Percentiles rank a stretch among this genome's conserved stretches.
These are phyloP conservation scores for Drosophila eohydei DNA, from an alignment of 2,888 invertebrate species.

Conservation along the genomic window DNA sequence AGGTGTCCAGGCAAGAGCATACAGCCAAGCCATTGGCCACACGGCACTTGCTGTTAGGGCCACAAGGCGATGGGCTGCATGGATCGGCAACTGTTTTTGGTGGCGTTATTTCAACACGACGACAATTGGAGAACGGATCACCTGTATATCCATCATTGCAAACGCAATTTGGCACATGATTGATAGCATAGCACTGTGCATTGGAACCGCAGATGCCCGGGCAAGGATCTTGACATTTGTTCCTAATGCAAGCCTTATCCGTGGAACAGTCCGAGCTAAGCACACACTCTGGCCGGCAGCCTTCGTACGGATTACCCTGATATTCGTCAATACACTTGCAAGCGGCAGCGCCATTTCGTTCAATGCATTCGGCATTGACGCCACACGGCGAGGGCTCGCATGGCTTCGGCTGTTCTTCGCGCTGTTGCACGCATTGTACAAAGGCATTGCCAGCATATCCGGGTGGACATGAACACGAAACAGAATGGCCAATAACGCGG, in stretches of 20 bases:
- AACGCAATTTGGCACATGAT: conserved; percentile 94
- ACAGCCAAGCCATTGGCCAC: conserved; percentile 89
- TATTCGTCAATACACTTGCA: conserved; percentile 93
- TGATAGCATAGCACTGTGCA: conserved; percentile 93
- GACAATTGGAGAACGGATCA: conserved; percentile 89
- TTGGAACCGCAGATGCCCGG: conserved; percentile 93
- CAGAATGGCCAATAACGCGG: conserved; percentile 92
- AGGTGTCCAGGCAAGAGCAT: conserved; percentile 91
- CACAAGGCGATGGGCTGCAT: conserved; percentile 92
- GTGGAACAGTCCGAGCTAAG: conserved; percentile 93
- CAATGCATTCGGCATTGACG: conserved; percentile 91
- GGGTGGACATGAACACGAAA: conserved; percentile 91
- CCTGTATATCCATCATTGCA: conserved; percentile 90
- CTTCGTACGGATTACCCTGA: conserved; percentile 94
- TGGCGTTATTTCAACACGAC: conserved; percentile 69
- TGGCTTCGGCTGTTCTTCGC: conserved; percentile 87
- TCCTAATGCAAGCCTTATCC: conserved; percentile 92
- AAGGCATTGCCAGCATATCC: conserved; percentile 94
- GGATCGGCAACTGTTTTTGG: conserved; percentile 85
- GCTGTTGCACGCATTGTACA: conserved; percentile 89
- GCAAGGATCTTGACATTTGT: conserved; percentile 94
- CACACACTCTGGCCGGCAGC: conserved; percentile 94
- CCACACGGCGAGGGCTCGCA: conserved; percentile 96
- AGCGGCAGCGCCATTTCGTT: conserved; percentile 91
- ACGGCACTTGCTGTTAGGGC: conserved; percentile 92